Evolutionary conservation across 2,113 vertebrate genomes (phyloP).

Genomic region (Panthera uncia): DNA sequence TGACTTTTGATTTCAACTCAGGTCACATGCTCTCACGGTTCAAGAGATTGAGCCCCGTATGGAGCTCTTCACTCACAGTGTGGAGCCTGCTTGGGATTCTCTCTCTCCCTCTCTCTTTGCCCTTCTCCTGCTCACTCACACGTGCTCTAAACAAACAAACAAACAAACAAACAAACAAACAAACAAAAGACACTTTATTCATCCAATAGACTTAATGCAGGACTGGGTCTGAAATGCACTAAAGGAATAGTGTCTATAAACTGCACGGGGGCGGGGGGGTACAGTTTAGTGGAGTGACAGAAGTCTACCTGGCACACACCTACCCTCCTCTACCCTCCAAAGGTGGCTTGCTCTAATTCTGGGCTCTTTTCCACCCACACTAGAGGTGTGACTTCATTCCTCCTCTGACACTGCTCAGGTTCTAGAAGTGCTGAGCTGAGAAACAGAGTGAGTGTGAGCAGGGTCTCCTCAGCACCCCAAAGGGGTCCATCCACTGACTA

Average conservation of each 20-base stretch:
- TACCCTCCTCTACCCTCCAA: too few species aligned
- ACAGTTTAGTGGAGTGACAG: neutral
- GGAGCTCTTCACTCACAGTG: too few species aligned
- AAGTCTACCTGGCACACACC: neutral
- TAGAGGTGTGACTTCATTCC: neutral
- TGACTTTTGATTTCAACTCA: too few species aligned
- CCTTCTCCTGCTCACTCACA: too few species aligned
- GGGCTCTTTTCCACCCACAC: neutral
- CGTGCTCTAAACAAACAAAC: too few species aligned
- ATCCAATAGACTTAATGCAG: too few species aligned
- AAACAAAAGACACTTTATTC: neutral
- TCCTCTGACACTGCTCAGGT: rapidly evolving
- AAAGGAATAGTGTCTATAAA: neutral
- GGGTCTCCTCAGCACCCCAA: neutral
- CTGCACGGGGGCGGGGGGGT: rapidly evolving
- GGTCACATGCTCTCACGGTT: too few species aligned
- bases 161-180: too few species aligned
- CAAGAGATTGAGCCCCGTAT: too few species aligned
- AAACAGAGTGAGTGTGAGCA: neutral
- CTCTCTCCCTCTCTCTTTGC: too few species aligned
- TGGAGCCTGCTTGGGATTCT: too few species aligned
- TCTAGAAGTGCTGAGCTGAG: neutral
- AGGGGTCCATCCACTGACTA: neutral
- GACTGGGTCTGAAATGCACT: too few species aligned
- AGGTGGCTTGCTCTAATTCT: neutral